phyloP scores from a whole-genome alignment of 2,888 invertebrate genomes.

The Harpalus rubripes region DNA sequence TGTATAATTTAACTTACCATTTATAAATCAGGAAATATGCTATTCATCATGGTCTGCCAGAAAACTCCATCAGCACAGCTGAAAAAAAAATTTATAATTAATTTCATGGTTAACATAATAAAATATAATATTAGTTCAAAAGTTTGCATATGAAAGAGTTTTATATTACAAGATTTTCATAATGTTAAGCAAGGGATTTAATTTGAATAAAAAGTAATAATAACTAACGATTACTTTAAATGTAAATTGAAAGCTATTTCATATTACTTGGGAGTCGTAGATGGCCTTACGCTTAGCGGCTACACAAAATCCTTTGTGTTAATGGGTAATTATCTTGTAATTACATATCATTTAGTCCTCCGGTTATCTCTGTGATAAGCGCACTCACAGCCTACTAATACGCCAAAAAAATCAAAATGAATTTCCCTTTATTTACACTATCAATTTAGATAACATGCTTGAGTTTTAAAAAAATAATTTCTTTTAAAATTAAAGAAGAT shows the following conservation, averaged over 20 bases:
- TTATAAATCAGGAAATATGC: too few relatives aligned
- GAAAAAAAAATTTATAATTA: background rate
- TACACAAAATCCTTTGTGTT: slow-evolving; percentile 8
- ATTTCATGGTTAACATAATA: background rate
- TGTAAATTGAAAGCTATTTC: slow-evolving; percentile 6
- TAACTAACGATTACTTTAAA: background rate
- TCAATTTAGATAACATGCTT: background rate
- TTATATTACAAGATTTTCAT: background rate
- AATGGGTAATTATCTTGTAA: slow-evolving; percentile 33
- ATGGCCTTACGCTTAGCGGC: slow-evolving; percentile 1
- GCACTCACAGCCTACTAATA: background rate
- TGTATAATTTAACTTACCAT: too few relatives aligned
- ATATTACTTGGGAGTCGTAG: background rate
- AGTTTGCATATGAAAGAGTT: background rate
- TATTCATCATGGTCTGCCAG: too few relatives aligned
- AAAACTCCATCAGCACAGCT: too few relatives aligned
- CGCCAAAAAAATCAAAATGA: background rate
- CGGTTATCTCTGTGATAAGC: slow-evolving; percentile 8
- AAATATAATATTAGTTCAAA: background rate
- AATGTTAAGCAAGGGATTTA: background rate
- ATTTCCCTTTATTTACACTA: background rate
- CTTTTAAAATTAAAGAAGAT: background rate
- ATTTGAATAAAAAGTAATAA: background rate
- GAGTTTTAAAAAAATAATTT: background rate
- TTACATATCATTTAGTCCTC: slow-evolving; percentile 1